phyloP scores from a whole-genome alignment of 2,797 vertebrate species.

The Peromyscus nudipes region DNA sequence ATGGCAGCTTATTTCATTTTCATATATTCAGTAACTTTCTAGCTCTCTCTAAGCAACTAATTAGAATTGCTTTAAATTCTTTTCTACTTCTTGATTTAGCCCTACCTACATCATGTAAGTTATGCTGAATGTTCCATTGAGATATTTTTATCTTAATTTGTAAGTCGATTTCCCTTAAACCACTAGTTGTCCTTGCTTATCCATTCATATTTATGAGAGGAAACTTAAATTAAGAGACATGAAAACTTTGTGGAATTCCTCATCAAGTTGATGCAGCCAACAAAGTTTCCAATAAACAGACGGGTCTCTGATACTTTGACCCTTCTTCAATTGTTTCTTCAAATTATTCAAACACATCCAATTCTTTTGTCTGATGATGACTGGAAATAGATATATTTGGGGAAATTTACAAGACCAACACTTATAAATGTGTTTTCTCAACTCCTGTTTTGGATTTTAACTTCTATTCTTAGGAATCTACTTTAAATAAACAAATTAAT shows the following conservation, averaged over 20 bases:
- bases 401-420: background rate
- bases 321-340: background rate
- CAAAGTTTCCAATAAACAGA: background rate
- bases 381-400: background rate
- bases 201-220: background rate
- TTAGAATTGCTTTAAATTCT: constrained; percentile 28
- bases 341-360: background rate
- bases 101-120: background rate
- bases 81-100: constrained; percentile 18
- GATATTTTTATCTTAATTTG: background rate
- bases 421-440: background rate
- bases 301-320: background rate
- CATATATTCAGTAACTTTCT: constrained; percentile 26
- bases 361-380: background rate
- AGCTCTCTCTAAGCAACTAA: constrained; percentile 40
- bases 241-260: background rate
- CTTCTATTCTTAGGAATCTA: background rate
- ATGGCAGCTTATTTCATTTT: constrained; percentile 5
- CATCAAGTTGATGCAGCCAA: background rate
- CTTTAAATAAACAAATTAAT: background rate
- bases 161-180: background rate
- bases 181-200: background rate
- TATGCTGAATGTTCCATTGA: background rate
- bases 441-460: background rate
- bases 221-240: background rate